These are phyloP conservation scores for Plecturocebus donacophilus DNA, from an alignment of 2,113 vertebrate genomes.

Conservation along the genomic window DNA sequence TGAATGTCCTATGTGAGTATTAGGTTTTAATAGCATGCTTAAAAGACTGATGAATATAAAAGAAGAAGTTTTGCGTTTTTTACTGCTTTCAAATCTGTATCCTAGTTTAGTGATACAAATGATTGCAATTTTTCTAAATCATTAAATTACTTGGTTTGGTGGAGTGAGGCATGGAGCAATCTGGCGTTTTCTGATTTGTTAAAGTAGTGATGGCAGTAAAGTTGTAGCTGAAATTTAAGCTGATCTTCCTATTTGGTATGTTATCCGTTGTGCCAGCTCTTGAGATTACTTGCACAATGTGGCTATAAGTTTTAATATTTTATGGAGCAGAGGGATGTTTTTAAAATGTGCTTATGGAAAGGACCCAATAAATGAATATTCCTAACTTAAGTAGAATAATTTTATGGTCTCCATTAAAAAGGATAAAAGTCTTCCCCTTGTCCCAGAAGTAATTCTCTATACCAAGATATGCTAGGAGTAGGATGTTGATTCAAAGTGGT, in stretches of 20 bases:
- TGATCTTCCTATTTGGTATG: conserved; percentile 74
- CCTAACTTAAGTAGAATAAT: conserved; percentile 57
- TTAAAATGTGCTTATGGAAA: conserved; percentile 63
- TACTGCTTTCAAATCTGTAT: conserved; percentile 72
- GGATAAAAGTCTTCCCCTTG: conserved; percentile 60
- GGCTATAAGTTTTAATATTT: conserved; percentile 69
- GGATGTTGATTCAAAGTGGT: conserved; percentile 54
- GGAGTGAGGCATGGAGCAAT: conserved; percentile 76
- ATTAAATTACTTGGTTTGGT: conserved; percentile 79
- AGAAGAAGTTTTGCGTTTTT: conserved; percentile 67
- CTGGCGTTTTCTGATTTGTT: conserved; percentile 70
- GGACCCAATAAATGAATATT: conserved; percentile 64
- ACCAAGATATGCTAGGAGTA: conserved; percentile 50
- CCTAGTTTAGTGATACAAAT: conserved; percentile 74
- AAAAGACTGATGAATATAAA: conserved; percentile 67
- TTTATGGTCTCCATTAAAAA: conserved; percentile 56
- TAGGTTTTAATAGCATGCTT: conserved; percentile 74
- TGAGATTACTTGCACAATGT: conserved; percentile 76
- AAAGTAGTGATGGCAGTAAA: conserved; percentile 73
- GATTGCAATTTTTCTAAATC: conserved; percentile 75
- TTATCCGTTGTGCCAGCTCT: conserved; percentile 73
- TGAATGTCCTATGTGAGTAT: conserved; percentile 80
- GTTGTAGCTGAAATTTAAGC: conserved; percentile 71
- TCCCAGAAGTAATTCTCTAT: conserved; percentile 64
- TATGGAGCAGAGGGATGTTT: conserved; percentile 66